Percentiles rank a stretch among this genome's conserved stretches.
These are phyloP conservation scores for Euphydryas editha DNA, from an alignment of 2,888 invertebrate species.

Conservation along the genomic window DNA sequence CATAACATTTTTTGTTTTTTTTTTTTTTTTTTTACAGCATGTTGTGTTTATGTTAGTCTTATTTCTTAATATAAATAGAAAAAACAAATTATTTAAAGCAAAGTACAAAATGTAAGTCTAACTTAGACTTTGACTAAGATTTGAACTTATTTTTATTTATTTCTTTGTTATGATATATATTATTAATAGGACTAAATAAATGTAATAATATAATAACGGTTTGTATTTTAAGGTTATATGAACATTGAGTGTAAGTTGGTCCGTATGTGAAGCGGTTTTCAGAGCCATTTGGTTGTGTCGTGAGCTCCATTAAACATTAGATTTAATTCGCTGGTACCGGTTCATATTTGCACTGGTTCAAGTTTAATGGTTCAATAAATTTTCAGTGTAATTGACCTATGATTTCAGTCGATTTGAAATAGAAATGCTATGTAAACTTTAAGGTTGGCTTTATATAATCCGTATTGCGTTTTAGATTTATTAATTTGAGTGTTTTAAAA, in stretches of 20 bases:
- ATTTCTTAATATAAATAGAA: conserved; percentile 1
- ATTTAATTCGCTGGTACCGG: conserved; percentile 30
- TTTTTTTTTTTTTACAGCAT: conserved; percentile 67
- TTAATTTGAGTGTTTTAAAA: neutral
- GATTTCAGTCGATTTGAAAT: conserved; percentile 9
- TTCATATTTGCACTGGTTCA: conserved; percentile 27
- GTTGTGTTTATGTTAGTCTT: conserved; percentile 30
- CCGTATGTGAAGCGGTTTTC: conserved; percentile 28
- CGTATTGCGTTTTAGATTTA: neutral
- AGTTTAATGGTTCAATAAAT: conserved; percentile 29
- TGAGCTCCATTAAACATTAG: conserved; percentile 34
- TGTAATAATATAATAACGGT: too few relatives aligned
- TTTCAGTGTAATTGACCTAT: conserved; percentile 15
- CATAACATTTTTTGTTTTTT: too few relatives aligned
- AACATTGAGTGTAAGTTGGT: conserved; percentile 15
- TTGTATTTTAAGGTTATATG: neutral
- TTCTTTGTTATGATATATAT: too few relatives aligned
- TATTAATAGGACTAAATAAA: too few relatives aligned
- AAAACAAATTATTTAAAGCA: neutral
- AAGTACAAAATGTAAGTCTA: neutral
- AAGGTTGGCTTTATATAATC: neutral
- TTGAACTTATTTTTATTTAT: too few relatives aligned
- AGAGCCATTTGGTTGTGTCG: conserved; percentile 30
- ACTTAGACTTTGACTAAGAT: too few relatives aligned
- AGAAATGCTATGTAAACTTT: neutral